These are phyloP conservation scores for Cygnus olor DNA, from an alignment of 2,797 vertebrate species.

Conservation along the genomic window DNA sequence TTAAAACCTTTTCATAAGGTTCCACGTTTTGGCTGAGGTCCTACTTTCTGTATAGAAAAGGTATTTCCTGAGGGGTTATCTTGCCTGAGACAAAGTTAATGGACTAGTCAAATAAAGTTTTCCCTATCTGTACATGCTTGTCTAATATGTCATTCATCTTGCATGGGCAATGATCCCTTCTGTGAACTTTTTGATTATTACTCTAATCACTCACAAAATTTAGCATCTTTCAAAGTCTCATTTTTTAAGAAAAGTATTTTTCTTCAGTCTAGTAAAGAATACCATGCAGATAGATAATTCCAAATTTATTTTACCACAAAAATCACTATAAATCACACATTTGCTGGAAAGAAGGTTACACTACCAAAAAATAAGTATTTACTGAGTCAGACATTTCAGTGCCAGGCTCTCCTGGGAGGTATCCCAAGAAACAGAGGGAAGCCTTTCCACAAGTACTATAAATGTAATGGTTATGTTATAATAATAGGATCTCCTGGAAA, in stretches of 20 bases:
- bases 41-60: neutral
- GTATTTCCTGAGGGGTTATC: neutral
- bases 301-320: neutral
- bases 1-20: neutral
- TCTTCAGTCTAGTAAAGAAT: neutral
- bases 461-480: neutral
- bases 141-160: neutral
- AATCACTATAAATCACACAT: neutral
- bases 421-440: constrained; percentile 9
- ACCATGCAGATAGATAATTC: neutral
- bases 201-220: neutral
- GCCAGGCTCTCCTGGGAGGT: constrained; percentile 1
- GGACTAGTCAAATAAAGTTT: neutral
- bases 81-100: neutral
- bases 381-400: constrained; percentile 17
- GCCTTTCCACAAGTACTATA: neutral
- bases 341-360: neutral
- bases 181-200: neutral
- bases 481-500: neutral
- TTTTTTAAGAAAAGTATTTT: neutral
- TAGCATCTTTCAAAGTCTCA: neutral
- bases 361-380: constrained; percentile 30
- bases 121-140: neutral
- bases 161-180: neutral
- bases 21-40: neutral